Base-by-base conservation (phyloP, 1,140 invertebrate species). In the Ruditapes philippinarum region DNA sequence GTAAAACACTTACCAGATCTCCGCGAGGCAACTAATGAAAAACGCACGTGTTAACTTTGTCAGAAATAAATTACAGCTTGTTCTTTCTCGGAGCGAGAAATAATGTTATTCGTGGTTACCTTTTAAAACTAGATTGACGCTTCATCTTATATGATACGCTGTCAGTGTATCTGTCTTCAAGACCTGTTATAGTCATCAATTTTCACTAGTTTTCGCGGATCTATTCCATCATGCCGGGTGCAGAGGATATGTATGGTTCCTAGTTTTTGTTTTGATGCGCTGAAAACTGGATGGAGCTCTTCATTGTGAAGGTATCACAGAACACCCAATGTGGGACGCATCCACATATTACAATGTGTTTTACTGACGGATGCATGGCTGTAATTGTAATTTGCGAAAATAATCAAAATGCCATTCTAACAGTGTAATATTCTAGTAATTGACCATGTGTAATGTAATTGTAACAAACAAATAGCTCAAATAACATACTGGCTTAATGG, bases 91-190 rank as follows among this genome's bases (percentile, higher is more conserved):
- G 74, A 78, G 45, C 45, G 74, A 78, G 74, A 78, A 51, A 78
- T 78, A 78, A 36, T 51, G 45, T 78, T 36, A 78, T 49, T 78
- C 74, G 45, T 78, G 74, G 54, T 78, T 78, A 78, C 74, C 74
- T 78, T 78, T 78, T 78, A 78, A 78, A 78, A 78, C 74, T 51
- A 78, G 74, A 78, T 51, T 78, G 74, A 78, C 74, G 74, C 74
- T 78, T 54, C 74, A 78, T 78, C 33, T 49, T 36, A 54, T 51
- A 54, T 78, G 45, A 54, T 51, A 31, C 22, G 74, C 45, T 78
- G 45, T 78, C 74, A 78, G 31, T 22, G 31, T 49, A 28, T 54
- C 31, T 78, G 74, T 49, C 74, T 78, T 17, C 31, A 38, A 36
- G 11, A 28, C 0, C 42, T 78, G 74, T 78, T 78, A 33, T 78